phyloP scores from a whole-genome alignment of 2,797 vertebrate species.

The Choloepus didactylus region DNA sequence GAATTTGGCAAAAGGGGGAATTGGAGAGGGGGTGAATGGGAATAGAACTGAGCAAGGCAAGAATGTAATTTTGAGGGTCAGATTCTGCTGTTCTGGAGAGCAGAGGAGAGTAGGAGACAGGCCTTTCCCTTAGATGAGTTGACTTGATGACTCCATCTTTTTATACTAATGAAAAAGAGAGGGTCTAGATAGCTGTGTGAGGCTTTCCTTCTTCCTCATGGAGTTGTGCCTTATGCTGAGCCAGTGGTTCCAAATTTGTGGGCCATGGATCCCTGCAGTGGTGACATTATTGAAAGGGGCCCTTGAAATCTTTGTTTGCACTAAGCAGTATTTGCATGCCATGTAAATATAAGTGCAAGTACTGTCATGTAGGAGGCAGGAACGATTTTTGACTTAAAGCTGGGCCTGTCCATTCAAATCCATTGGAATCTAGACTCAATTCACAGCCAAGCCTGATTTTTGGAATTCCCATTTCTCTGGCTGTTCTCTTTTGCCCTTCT shows the following conservation, averaged over 20 bases:
- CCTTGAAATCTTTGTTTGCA: background rate
- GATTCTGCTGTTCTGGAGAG: background rate
- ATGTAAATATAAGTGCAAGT: background rate
- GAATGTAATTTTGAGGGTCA: background rate
- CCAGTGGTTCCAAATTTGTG: background rate
- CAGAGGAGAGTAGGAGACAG: background rate
- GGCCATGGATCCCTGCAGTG: background rate
- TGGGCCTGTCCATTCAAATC: background rate
- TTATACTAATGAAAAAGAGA: background rate
- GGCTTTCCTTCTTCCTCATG: background rate
- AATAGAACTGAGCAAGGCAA: slow-evolving; percentile 20
- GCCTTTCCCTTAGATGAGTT: background rate
- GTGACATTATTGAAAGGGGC: background rate
- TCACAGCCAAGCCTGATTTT: background rate
- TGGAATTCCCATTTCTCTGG: background rate
- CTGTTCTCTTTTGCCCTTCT: background rate
- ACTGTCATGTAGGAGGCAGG: background rate
- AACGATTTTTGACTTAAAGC: background rate
- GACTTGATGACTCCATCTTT: background rate
- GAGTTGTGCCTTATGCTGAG: background rate
- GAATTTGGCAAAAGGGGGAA: slow-evolving; percentile 47
- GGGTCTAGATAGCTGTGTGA: background rate
- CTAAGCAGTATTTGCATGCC: background rate
- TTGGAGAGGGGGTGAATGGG: background rate
- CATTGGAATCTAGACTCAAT: background rate